phyloP scores from a whole-genome alignment of 1,140 invertebrate species.

The Conus ventricosus region DNA sequence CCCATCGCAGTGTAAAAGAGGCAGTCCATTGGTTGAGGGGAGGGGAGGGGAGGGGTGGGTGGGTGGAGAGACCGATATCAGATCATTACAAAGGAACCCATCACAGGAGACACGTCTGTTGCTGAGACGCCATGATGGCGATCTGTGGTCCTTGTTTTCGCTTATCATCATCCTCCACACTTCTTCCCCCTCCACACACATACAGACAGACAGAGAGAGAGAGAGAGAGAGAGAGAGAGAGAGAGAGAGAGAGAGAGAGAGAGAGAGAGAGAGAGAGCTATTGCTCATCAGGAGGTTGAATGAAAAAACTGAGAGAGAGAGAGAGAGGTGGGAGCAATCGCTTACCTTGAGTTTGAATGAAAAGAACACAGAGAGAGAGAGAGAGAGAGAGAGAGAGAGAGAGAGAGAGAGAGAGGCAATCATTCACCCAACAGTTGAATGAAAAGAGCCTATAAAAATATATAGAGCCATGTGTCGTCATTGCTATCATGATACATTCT shows the following conservation, averaged over 20 bases:
- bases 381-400: constrained; percentile 15
- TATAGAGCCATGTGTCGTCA: no score
- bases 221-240: neutral
- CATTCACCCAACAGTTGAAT: no score
- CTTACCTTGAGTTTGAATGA: neutral
- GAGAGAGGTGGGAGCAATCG: no score
- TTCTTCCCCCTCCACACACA: no score
- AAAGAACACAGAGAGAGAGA: neutral
- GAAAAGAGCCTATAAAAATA: no score
- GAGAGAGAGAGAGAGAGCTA: neutral
- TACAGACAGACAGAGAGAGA: no score
- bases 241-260: neutral
- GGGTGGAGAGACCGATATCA: neutral
- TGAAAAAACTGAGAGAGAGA: neutral
- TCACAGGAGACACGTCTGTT: neutral
- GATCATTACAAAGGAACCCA: neutral
- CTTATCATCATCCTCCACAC: no score
- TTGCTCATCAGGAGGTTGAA: neutral
- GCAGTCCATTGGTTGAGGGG: neutral
- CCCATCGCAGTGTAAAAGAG: neutral
- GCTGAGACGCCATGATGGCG: neutral
- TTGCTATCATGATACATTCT: no score
- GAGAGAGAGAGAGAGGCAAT: neutral
- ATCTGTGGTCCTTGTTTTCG: no score
- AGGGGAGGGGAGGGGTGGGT: neutral